Base-by-base conservation (phyloP, 2,888 invertebrate species). In the Scaeva pyrastri region DNA sequence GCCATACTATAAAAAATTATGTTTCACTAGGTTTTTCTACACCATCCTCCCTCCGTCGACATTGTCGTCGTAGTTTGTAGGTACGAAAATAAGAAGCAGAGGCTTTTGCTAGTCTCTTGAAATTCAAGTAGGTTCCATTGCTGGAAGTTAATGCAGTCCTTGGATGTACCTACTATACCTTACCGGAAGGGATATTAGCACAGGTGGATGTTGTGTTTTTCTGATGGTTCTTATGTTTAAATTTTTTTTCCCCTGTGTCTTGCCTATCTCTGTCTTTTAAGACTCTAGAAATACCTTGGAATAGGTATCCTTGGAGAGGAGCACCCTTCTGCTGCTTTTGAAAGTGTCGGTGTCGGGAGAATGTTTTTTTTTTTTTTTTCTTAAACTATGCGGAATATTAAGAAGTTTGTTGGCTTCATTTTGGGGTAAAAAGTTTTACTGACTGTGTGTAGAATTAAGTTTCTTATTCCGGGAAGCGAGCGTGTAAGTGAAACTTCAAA, bases 341-440 rank as follows among this genome's bases (percentile, higher is more conserved):
- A 39, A 14, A 43, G 52, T 71, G 56, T 43, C 31, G 43, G 52
- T 71, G 56, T 43, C 31, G 43, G 23, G 16, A 39, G 36, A 56
- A n/a, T n/a, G n/a, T n/a, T n/a, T n/a, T n/a, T n/a, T n/a, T n/a
- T n/a, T n/a, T n/a, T n/a, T n/a, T 43, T 71, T 79, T 70, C 71
- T 82, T 56, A 52, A 74, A 62, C 70, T 62, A 68, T 74, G 70
- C 60, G 74, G 31, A 82, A 82, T 86, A 66, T 66, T 74, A 86
- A 86, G 82, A 82, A 86, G 86, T 86, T 86, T 78, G 86, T 74
- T 78, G 77, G 82, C 66, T 82, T 86, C 73, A 71, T 86, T 74
- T 74, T 74, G 56, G 58, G 77, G 77, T 36, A 50, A 66, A 41
- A 86, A 82, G 45, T 86, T 86, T 82, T 52, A 62, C 77, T 71